Conservation (phyloP, 2,113 vertebrate genomes). For the Pseudopipra pipra region DNA sequence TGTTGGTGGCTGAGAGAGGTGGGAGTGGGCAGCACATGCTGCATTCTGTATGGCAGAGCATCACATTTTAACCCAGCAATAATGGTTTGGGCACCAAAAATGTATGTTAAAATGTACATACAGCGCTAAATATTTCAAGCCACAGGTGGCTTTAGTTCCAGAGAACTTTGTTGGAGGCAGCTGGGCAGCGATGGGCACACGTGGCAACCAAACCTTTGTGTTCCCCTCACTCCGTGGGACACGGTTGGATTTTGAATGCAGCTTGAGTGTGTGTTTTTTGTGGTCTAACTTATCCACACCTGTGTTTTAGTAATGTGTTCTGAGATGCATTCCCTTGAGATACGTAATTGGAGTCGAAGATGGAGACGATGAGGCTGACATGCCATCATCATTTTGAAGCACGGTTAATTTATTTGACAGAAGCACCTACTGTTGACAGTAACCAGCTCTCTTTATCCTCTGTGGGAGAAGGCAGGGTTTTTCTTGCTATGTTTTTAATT, state of each 20-base stretch:
- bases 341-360: background rate
- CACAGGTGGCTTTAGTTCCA: background rate
- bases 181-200: accelerated
- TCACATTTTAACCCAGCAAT: background rate
- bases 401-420: constrained; percentile 24
- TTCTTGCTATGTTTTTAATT: background rate
- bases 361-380: constrained; percentile 11
- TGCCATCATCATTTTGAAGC: background rate
- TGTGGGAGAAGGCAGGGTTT: background rate
- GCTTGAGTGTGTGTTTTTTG: background rate
- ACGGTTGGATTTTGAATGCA: background rate
- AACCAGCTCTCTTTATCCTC: background rate
- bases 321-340: background rate
- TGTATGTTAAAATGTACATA: accelerated
- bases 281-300: background rate
- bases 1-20: background rate
- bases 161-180: background rate
- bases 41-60: background rate
- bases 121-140: background rate
- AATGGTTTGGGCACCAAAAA: background rate
- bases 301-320: background rate
- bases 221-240: background rate
- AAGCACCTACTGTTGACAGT: background rate
- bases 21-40: background rate
- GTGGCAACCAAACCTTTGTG: background rate